These are phyloP conservation scores for Diacarnus erythraeanus DNA, from an alignment of 37 sponge, comb jelly and placozoan genomes.

Conservation along the genomic window DNA sequence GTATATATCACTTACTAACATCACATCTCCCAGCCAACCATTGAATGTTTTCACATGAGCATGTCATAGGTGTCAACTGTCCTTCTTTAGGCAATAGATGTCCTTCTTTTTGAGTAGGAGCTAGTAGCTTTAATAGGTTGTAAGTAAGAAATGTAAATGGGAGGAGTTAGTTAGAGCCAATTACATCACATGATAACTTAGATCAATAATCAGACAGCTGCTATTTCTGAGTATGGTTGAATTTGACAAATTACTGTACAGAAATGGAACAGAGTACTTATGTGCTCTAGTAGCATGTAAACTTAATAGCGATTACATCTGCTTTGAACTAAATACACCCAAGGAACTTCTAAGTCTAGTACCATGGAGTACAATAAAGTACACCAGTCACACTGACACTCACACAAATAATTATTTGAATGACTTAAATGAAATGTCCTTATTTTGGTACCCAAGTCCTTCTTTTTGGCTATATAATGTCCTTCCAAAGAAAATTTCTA, in stretches of 20 bases:
- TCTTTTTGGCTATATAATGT: neutral
- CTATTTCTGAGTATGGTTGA: neutral
- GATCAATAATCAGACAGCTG: neutral
- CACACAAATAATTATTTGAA: neutral
- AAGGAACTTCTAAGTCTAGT: neutral
- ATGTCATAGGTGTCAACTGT: neutral
- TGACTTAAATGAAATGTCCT: neutral
- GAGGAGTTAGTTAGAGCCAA: too few species aligned
- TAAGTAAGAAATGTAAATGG: too few species aligned
- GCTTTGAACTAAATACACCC: neutral
- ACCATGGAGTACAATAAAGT: neutral
- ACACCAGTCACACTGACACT: neutral
- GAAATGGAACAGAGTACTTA: slow-evolving; percentile 37
- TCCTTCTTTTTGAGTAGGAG: neutral
- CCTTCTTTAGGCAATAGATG: neutral
- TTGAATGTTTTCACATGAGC: slow-evolving; percentile 75
- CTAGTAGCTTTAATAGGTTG: neutral
- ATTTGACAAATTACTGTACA: slow-evolving; percentile 26
- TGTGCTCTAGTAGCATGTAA: slow-evolving; percentile 24
- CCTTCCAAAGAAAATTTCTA: neutral
- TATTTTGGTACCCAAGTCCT: neutral
- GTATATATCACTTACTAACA: too few species aligned
- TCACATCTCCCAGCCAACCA: too few species aligned
- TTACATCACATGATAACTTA: too few species aligned
- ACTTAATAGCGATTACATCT: neutral